Evolutionary conservation across 2,113 vertebrate species (phyloP).

Genomic region (Nothoprocta perdicaria): DNA sequence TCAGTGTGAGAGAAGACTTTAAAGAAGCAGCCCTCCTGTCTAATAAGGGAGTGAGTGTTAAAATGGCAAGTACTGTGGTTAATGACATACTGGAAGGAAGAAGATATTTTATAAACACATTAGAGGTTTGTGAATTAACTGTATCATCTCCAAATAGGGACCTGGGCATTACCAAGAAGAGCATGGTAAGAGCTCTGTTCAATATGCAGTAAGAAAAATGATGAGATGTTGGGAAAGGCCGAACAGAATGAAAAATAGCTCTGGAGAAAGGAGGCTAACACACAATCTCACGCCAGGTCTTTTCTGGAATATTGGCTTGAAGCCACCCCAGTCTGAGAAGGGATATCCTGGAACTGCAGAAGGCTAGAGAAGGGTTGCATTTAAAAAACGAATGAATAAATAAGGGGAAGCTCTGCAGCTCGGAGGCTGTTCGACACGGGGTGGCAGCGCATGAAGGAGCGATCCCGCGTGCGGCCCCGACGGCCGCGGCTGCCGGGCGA

Average conservation of each 20-base stretch:
- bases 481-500: background rate
- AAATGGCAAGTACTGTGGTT: background rate
- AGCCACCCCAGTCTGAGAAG: background rate
- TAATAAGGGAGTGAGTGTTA: background rate
- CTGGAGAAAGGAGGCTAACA: background rate
- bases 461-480: fast-evolving
- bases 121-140: background rate
- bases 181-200: background rate
- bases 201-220: background rate
- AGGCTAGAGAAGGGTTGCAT: background rate
- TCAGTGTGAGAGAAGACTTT: background rate
- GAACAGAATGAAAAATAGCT: background rate
- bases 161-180: background rate
- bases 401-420: background rate
- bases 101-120: background rate
- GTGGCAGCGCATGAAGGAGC: background rate
- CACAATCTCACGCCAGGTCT: background rate
- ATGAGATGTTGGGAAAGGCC: background rate
- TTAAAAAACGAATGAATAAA: too few relatives aligned
- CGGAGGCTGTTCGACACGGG: background rate
- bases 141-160: background rate
- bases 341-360: background rate
- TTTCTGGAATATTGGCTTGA: fast-evolving
- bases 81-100: background rate
- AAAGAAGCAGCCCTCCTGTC: background rate